Percentiles rank a stretch among this genome's conserved stretches.
These are phyloP conservation scores for Tetragonisca angustula DNA, from an alignment of 2,888 invertebrate genomes.

Conservation along the genomic window DNA sequence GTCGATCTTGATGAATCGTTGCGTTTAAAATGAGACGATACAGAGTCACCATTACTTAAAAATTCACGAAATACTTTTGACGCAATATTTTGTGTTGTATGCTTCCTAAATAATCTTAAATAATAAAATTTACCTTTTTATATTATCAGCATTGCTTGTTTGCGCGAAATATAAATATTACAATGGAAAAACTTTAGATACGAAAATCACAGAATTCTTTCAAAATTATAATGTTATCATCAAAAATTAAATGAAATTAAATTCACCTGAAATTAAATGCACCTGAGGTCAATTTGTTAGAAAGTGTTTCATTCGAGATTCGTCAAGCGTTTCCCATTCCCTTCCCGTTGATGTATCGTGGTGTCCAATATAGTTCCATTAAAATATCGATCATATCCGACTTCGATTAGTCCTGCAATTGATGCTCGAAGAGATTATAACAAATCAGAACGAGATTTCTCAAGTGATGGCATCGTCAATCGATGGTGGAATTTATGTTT, in stretches of 20 bases:
- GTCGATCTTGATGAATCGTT: constrained; percentile 39
- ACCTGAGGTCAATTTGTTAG: background rate
- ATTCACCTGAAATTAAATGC: background rate
- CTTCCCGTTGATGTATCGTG: background rate
- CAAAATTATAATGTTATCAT: background rate
- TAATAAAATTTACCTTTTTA: background rate
- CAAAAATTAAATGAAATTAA: background rate
- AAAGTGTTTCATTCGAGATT: constrained; percentile 9
- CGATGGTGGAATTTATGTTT: constrained; percentile 82
- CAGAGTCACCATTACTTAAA: background rate
- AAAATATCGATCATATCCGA: constrained; percentile 83
- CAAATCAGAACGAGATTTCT: constrained; percentile 87
- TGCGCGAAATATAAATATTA: background rate
- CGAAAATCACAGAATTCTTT: background rate
- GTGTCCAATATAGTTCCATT: constrained; percentile 31
- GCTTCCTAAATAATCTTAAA: background rate
- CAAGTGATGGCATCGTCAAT: constrained; percentile 86
- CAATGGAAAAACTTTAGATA: background rate
- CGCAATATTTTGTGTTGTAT: background rate
- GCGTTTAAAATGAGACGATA: background rate
- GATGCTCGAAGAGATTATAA: constrained; percentile 86
- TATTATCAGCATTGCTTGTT: background rate
- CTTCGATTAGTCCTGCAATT: constrained; percentile 85
- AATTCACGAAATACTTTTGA: background rate
- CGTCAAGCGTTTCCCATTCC: background rate